Conservation (phyloP, 2,113 vertebrate genomes). For the Eurypyga helias region DNA sequence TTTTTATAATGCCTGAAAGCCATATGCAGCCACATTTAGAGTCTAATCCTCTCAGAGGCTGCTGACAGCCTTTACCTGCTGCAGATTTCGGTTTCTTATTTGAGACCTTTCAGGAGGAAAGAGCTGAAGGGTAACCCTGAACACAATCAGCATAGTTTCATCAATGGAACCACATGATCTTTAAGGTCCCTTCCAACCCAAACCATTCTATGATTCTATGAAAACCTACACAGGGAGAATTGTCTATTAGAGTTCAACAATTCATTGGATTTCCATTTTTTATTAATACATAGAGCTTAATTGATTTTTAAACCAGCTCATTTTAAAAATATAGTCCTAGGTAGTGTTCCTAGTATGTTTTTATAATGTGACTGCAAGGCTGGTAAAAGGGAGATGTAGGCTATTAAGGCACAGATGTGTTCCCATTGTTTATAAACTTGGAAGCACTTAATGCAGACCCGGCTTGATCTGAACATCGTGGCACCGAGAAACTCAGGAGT, state of each 20-base stretch:
- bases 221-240: neutral
- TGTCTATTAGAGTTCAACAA: neutral
- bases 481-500: slow-evolving; percentile 41
- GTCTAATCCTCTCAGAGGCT: neutral
- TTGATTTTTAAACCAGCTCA: neutral
- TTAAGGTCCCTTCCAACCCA: too few species aligned
- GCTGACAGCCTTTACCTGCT: neutral
- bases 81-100: neutral
- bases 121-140: neutral
- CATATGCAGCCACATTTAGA: neutral
- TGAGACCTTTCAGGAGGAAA: neutral
- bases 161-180: too few species aligned
- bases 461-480: neutral
- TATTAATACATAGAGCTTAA: neutral
- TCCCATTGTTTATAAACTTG: neutral
- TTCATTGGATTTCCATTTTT: neutral
- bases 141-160: neutral
- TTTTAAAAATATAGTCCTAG: neutral
- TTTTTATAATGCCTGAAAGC: neutral
- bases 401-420: neutral
- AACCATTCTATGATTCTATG: too few species aligned
- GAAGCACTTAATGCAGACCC: neutral
- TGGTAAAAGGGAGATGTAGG: neutral
- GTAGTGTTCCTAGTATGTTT: neutral
- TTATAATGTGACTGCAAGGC: neutral